phyloP scores from a whole-genome alignment of 2,888 invertebrate species.

The Erebia ligea region DNA sequence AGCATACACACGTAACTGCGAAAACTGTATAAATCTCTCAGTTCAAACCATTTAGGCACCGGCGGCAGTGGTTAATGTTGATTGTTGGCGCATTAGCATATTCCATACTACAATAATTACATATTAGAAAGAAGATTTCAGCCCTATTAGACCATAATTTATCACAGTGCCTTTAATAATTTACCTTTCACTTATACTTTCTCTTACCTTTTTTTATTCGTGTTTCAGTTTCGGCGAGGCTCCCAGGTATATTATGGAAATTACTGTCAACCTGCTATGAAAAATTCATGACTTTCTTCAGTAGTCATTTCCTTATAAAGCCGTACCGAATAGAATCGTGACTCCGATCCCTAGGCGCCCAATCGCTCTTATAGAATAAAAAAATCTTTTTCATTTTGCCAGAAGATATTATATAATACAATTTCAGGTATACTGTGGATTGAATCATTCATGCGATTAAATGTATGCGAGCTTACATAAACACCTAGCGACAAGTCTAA shows the following conservation, averaged over 20 bases:
- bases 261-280: slow-evolving; percentile 42
- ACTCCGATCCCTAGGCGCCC: slow-evolving; percentile 29
- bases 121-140: not conserved
- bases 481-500: too few relatives aligned
- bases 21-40: too few relatives aligned
- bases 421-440: not conserved
- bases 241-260: slow-evolving; percentile 42
- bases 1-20: too few relatives aligned
- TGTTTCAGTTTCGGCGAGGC: slow-evolving; percentile 14
- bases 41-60: too few relatives aligned
- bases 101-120: not conserved
- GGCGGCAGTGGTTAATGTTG: too few relatives aligned
- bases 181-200: slow-evolving; percentile 13
- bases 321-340: slow-evolving; percentile 37
- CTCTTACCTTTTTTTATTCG: slow-evolving; percentile 1
- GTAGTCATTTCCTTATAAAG: slow-evolving; percentile 42
- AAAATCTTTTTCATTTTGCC: slow-evolving; percentile 17
- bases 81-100: too few relatives aligned
- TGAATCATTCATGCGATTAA: not conserved
- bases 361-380: slow-evolving; percentile 26
- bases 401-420: slow-evolving; percentile 2
- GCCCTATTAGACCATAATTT: too few relatives aligned
- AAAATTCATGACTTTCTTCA: slow-evolving; percentile 45
- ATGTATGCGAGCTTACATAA: not conserved
- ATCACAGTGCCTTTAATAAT: not conserved